Evolutionary conservation across 2,797 vertebrate genomes (phyloP).

Genomic region (Poeciliopsis presidionis): DNA sequence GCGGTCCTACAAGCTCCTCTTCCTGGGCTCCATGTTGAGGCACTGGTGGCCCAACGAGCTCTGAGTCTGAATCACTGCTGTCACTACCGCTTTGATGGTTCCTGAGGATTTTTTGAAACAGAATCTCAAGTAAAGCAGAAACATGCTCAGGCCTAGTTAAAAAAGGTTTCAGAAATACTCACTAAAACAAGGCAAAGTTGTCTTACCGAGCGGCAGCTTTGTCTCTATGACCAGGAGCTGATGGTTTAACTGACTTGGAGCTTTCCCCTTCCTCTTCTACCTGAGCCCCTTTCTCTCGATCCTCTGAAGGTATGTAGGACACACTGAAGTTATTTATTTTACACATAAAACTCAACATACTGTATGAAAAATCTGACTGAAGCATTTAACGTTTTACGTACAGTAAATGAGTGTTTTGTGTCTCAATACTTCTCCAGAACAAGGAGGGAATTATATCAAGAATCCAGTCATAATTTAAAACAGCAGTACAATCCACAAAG

Average conservation of each 20-base stretch:
- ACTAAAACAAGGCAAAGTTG: background rate
- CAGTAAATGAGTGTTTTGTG: background rate
- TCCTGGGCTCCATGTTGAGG: conserved; percentile 66
- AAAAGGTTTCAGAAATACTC: background rate
- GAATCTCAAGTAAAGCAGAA: background rate
- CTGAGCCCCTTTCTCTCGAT: conserved; percentile 69
- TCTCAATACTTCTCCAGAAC: background rate
- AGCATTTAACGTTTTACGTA: background rate
- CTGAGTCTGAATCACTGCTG: conserved; percentile 73
- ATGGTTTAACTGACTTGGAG: conserved; percentile 60
- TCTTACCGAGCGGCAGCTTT: conserved; percentile 75
- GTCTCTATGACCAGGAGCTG: conserved; percentile 53
- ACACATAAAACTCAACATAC: background rate
- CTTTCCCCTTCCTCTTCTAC: conserved; percentile 75
- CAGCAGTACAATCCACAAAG: background rate
- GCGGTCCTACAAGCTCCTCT: conserved; percentile 80
- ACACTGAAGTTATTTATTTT: background rate
- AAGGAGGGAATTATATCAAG: background rate
- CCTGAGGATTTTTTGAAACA: conserved; percentile 38
- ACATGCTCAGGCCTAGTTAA: background rate
- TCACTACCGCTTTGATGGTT: conserved; percentile 60
- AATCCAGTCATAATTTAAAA: background rate
- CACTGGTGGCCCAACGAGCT: conserved; percentile 81
- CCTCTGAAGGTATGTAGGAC: conserved; percentile 59
- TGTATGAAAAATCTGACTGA: background rate